These are phyloP conservation scores for Siniperca knerii DNA, from an alignment of 2,113 vertebrate genomes.

Conservation along the genomic window DNA sequence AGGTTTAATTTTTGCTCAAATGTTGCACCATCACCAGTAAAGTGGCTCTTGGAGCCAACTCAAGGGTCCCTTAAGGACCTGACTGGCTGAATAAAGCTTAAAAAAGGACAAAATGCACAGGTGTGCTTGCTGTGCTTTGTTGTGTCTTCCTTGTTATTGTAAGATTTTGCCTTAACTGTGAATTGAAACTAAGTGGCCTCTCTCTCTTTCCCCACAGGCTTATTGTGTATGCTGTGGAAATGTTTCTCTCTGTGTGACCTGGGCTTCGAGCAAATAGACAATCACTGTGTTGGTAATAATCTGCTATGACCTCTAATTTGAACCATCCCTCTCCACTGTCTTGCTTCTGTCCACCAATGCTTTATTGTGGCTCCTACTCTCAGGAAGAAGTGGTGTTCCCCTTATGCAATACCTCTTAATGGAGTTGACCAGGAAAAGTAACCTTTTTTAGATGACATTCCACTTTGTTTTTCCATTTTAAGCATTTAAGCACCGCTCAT, in stretches of 20 bases:
- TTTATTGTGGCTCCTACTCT: background rate
- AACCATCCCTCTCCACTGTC: background rate
- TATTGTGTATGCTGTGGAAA: slow-evolving; percentile 23
- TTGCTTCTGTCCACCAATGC: background rate
- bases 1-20: background rate
- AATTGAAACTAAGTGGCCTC: slow-evolving; percentile 15
- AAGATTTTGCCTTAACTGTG: background rate
- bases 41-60: background rate
- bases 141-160: background rate
- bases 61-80: background rate
- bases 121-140: background rate
- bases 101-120: background rate
- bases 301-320: background rate
- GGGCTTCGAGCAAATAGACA: accelerated
- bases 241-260: accelerated
- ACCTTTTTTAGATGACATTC: background rate
- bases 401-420: background rate
- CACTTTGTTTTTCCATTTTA: slow-evolving; percentile 31
- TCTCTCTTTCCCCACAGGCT: slow-evolving; percentile 45
- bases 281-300: slow-evolving; percentile 47
- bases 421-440: background rate
- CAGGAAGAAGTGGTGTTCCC: background rate
- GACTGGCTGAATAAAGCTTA: background rate
- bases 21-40: background rate
- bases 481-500: background rate